Evolutionary conservation across 1,140 invertebrate genomes (phyloP).

Genomic region (Heliconius nattereri): DNA sequence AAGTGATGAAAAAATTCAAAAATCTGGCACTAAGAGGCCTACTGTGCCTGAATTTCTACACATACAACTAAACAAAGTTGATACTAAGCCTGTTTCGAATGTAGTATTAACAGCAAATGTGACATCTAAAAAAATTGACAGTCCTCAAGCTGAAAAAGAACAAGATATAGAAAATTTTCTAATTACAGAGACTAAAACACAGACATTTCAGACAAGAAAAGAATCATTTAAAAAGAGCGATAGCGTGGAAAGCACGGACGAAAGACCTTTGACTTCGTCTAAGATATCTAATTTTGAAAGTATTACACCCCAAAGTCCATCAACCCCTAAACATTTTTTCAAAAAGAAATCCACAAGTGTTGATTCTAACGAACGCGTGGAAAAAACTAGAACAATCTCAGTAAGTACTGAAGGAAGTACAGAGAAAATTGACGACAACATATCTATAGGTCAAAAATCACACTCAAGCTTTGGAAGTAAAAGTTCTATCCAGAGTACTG

Average conservation of each 20-base stretch:
- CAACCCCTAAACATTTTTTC: constrained; percentile 68
- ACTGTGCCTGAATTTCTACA: constrained; percentile 86
- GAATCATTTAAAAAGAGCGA: constrained; percentile 56
- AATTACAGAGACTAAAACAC: constrained; percentile 56
- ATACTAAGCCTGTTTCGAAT: constrained; percentile 82
- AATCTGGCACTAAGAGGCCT: constrained; percentile 51
- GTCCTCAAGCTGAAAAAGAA: constrained; percentile 65
- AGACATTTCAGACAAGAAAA: constrained; percentile 44
- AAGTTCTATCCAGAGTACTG: constrained; percentile 81
- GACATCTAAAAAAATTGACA: constrained; percentile 73
- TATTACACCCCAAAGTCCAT: constrained; percentile 59
- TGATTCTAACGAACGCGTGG: constrained; percentile 62
- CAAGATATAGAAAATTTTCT: constrained; percentile 55
- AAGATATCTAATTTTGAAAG: constrained; percentile 22
- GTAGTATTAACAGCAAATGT: constrained; percentile 83
- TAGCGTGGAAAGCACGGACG: constrained; percentile 50
- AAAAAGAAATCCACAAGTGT: constrained; percentile 70
- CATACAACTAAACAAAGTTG: constrained; percentile 86
- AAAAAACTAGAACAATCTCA: constrained; percentile 70
- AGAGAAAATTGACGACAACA: constrained; percentile 74
- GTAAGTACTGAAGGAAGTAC: constrained; percentile 71
- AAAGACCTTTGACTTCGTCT: constrained; percentile 46
- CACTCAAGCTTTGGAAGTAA: constrained; percentile 78
- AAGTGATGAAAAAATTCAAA: constrained; percentile 72
- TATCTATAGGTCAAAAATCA: constrained; percentile 76